Evolutionary conservation across 1,140 invertebrate species (phyloP), one percentile per base, ranked within the genome.

Genomic region (Drosophila micromelanica): DNA sequence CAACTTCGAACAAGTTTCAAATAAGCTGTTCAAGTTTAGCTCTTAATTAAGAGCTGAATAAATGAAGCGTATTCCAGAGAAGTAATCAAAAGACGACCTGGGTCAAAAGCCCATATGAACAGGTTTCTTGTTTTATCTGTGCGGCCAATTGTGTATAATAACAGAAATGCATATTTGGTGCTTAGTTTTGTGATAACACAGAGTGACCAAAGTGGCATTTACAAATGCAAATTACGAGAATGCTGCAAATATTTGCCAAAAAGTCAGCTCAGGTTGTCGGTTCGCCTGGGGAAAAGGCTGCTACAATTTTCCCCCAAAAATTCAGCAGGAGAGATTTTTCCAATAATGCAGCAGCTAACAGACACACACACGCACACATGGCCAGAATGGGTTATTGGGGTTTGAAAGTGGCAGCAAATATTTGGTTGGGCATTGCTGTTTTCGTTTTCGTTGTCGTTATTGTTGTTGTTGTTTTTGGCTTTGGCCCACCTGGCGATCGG

Each of bases 201-300:
- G 38, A 27, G 23, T 55, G 20, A 7, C 32, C 20, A 37, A 40
- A 38, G 38, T 43, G 40, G 35, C 38, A 54, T 35, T 35, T 42
- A 12, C 23, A 20, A 51, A 54, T 51, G 49, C 59, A 63, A 54
- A 67, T 54, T 38, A 48, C 42, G 68, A 64, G 37, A 63, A 56
- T 64, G 27, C 30, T 40, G 68, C 68, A 46, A 78, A 77, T 73
- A 54, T 80, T 63, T 71, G 52, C 59, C 45, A 77, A 62, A 80
- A 68, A 63, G 61, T 54, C 56, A 57, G 48, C 60, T 62, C 23
- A 42, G 37, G 17, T 35, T 43, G 42, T 17, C 42, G 6, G 13
- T 17, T 17, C 23, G 40, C 13, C 6, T 5, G n/a, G 2, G 5
- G 13, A 42, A 42, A 13, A 13, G n/a, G 13, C 37, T 40, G 35